A percentile compares a stretch with the other conserved stretches of the same genome.
Conservation (phyloP, 1,140 invertebrate species). For the Orussus abietinus region DNA sequence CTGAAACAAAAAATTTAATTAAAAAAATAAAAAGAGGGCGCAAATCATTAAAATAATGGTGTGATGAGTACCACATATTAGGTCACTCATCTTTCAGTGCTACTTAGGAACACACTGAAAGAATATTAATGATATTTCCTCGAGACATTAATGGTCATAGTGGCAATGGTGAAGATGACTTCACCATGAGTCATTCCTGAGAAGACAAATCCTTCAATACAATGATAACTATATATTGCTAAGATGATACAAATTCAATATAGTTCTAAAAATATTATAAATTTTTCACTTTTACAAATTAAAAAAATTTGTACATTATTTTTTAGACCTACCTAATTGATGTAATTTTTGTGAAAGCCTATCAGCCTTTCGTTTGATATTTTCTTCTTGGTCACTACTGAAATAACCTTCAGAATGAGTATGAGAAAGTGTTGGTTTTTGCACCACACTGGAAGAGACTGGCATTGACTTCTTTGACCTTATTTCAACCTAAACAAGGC, state of each 20-base stretch:
- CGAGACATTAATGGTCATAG: conserved; percentile 2
- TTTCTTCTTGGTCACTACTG: conserved; percentile 64
- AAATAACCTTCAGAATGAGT: conserved; percentile 69
- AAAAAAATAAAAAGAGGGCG: conserved; percentile 1
- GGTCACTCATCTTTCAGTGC: neutral
- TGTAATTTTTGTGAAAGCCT: conserved; percentile 34
- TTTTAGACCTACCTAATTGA: conserved; percentile 28
- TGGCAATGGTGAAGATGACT: conserved; percentile 19
- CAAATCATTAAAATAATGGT: neutral
- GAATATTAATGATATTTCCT: conserved; percentile 23
- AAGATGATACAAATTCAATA: conserved; percentile 14
- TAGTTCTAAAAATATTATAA: conserved; percentile 17
- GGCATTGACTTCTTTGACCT: conserved; percentile 50
- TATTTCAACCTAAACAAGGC: conserved; percentile 31
- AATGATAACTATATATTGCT: conserved; percentile 6
- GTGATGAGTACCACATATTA: neutral
- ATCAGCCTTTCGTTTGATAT: conserved; percentile 39
- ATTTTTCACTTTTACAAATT: conserved; percentile 9
- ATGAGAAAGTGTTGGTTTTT: conserved; percentile 55
- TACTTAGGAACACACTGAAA: conserved; percentile 4
- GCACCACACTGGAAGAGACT: conserved; percentile 31
- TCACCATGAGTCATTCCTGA: conserved; percentile 23
- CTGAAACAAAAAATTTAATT: conserved; percentile 11
- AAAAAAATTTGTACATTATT: neutral
- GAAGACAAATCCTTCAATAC: conserved; percentile 1